These are phyloP conservation scores for Colaptes auratus DNA, from an alignment of 2,113 vertebrate genomes.

Conservation along the genomic window DNA sequence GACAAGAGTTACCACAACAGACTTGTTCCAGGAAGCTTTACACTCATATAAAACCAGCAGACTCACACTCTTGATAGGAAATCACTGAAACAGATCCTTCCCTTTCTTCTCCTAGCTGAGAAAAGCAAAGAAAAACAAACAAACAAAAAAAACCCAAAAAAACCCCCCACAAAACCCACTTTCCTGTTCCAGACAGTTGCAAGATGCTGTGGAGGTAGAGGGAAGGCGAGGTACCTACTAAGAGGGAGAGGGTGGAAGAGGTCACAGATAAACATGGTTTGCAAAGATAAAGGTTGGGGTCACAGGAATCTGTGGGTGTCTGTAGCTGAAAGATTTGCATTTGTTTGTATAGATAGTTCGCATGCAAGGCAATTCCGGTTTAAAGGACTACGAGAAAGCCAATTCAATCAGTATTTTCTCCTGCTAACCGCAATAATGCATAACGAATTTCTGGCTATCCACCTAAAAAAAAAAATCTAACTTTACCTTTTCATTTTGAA, in stretches of 20 bases:
- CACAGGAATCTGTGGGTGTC: background rate
- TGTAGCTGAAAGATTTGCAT: background rate
- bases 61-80: background rate
- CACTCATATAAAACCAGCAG: background rate
- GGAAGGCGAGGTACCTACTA: background rate
- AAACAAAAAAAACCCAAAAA: too few species aligned
- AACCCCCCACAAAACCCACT: accelerated
- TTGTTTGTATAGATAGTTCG: background rate
- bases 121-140: background rate
- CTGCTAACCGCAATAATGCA: background rate
- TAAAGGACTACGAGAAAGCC: background rate
- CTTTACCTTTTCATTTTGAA: background rate
- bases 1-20: background rate
- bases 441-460: background rate
- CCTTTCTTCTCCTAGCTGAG: background rate
- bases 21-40: background rate
- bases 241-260: background rate
- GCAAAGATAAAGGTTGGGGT: accelerated
- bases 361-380: background rate
- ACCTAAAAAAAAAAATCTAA: background rate
- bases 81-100: background rate
- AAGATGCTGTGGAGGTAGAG: background rate
- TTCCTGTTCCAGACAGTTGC: background rate
- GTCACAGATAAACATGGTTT: accelerated
- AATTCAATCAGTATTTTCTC: background rate